A percentile compares a stretch with the other conserved stretches of the same genome.
Conservation (phyloP, 2,888 invertebrate genomes). For the Norana najaformis region DNA sequence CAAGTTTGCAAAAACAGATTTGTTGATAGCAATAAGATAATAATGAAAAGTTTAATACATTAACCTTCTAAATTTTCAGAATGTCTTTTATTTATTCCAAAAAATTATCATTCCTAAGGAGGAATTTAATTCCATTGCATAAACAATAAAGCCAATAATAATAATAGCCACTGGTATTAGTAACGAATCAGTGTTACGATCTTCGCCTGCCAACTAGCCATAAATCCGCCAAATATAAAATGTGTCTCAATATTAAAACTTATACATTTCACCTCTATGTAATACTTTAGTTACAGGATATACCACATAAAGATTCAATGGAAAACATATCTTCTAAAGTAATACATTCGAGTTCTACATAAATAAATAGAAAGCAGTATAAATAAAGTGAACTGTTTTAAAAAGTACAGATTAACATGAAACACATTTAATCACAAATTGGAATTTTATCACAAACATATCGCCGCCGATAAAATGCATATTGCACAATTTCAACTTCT, state of each 20-base stretch:
- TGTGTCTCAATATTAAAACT: not conserved
- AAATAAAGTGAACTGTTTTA: not conserved
- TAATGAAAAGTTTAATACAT: not conserved
- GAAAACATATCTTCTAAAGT: not conserved
- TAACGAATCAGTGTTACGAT: too few relatives aligned
- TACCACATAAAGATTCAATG: not conserved
- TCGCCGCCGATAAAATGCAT: not conserved
- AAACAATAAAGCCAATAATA: too few relatives aligned
- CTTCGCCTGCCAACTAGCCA: not conserved
- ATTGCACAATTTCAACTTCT: not conserved
- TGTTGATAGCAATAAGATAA: not conserved
- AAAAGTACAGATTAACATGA: not conserved
- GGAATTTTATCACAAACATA: not conserved
- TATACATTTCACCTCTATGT: not conserved
- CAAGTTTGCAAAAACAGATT: not conserved
- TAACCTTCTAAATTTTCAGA: not conserved
- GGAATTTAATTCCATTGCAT: not conserved
- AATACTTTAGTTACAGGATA: not conserved
- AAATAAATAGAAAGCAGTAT: not conserved
- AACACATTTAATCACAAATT: not conserved
- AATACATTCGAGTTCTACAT: not conserved
- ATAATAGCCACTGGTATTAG: too few relatives aligned
- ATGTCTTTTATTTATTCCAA: not conserved
- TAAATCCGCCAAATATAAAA: not conserved
- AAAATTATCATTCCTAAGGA: not conserved